Evolutionary conservation across 2,888 invertebrate genomes (phyloP), one percentile per base, ranked within the genome.

Genomic region (Germaria angustata): DNA sequence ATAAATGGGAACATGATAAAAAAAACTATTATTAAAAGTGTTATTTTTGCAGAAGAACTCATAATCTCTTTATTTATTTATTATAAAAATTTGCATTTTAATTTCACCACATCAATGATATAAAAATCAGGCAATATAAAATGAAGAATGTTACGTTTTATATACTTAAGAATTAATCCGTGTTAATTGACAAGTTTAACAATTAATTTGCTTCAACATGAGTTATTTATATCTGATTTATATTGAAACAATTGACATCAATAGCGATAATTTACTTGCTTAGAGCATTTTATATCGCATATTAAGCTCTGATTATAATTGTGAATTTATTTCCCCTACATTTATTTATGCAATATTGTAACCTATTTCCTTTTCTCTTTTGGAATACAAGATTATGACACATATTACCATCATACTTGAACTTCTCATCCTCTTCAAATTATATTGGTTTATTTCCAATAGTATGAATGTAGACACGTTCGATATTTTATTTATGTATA

Each of bases 321-420:
- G 36, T n/a, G n/a, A 65, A 66, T 36, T 36, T 15, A 39, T 51
- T 39, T 6, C 11, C 11, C 51, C 24, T 15, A 39, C 22, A 13
- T 46, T 57, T 71, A 24, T 46, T 71, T 44, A 71, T 46, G 13
- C 13, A 24, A 22, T n/a, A 39, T 39, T 39, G 34, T 57, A 57
- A 34, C n/a, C 39, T 5, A n/a, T 9, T 53, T n/a, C 2, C n/a
- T 32, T 32, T 36, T 2, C 6, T 36, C 20, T n/a, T 9, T 2
- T 13, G 8, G 1, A 22, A 15, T 22, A 15, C 2, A 7, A 36
- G 11, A 17, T 46, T 46, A n/a, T 36, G 2, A 28, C 28, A 57
- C 20, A 22, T 66, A n/a, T 59, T 34, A 2, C 59, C 49, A 51
- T 72, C 73, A 44, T 41, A 53, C 61, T 72, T 59, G 59, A 59